Base-by-base conservation (phyloP, 2,113 vertebrate species). In the Formicarius rufipectus region DNA sequence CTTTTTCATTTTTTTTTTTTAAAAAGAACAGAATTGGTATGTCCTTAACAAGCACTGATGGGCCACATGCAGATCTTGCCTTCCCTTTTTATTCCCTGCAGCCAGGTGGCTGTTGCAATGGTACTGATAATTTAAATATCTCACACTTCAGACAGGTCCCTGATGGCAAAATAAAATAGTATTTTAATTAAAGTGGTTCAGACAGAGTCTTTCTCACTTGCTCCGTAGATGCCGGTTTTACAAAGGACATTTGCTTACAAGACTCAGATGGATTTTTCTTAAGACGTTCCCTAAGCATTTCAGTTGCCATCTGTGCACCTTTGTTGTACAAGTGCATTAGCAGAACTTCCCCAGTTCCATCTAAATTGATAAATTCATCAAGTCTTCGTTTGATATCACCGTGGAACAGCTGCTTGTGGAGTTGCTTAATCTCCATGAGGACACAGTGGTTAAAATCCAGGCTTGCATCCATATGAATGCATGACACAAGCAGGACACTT, bases 231-330 rank as follows among this genome's bases (percentile, higher is more conserved):
- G 80, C 69, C 0, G 9, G 37, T 60, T 87, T 63, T 73, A 94
- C 78, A 90, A 89, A 91, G 58, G 78, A 76, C 74, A 35, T 91
- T 96, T 94, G 62, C 87, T 95, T 77, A 50, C 42, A 67, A 93
- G 93, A 84, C 84, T 94, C 93, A 94, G 91, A 89, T 94, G 91
- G 91, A 60, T 89, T 96, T 92, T 95, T 82, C 93, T 87, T 95
- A 93, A 96, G 96, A 94, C 85, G 74, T 85, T 93, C 78, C 89
- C 89, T 76, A 87, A 95, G 89, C 84, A 69, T 94, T 96, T 80
- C 59, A 30, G 78, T 91, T 90, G 87, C 96, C 95, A 96, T 94
- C 93, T 94, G 91, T 94, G 82, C 95, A 96, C 82, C 89, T 96
- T 82, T 94, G 91, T 73, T 93, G 81, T 68, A 52, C n/a, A 4